Base-by-base conservation (phyloP, 2,888 invertebrate genomes). In the Philereme vetulata region DNA sequence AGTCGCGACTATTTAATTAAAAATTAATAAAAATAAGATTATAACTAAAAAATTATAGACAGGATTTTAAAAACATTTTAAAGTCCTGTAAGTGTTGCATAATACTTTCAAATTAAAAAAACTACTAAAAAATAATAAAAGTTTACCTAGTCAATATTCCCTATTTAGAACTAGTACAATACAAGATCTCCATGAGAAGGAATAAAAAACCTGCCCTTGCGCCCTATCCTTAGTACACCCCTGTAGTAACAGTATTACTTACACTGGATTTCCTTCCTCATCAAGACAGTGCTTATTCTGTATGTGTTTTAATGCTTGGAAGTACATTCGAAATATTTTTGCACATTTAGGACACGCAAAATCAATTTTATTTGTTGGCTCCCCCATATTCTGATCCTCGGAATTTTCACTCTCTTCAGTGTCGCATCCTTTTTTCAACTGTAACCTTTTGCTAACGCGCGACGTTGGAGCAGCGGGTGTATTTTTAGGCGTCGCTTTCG, bases 281-380 rank as follows among this genome's bases (percentile, higher is more conserved):
- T 82, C 72, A 0, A 74, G 64, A 54, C 80, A 77, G 51, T 89
- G 90, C 10, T 66, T 64, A 35, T 82, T 88, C 50, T 88, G 81
- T 60, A 90, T 85, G 42, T 90, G 90, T 67, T 75, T 81, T 9
- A 69, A 70, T 0, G 88, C 84, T 4, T 80, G 72, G 46, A 82
- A 85, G 50, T 81, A 82, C 1, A 78, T 76, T 3, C 67, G 58
- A 44, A 84, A 89, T 2, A 68, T 48, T 52, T 69, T 71, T 0
- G 58, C 45, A 62, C 90, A 90, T 46, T 77, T 72, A 0, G 90
- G 89, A 46, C 90, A 90, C 54, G 81, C 77, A 51, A 86, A 90
- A 32, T 81, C 75, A 0, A 77, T 71, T 53, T 72, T 80, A 5
- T 64, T n/a, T 0, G 11, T 21, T 8, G 11, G 44, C 40, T 43